Conservation (phyloP, 2,113 vertebrate genomes). For the Indicator indicator region DNA sequence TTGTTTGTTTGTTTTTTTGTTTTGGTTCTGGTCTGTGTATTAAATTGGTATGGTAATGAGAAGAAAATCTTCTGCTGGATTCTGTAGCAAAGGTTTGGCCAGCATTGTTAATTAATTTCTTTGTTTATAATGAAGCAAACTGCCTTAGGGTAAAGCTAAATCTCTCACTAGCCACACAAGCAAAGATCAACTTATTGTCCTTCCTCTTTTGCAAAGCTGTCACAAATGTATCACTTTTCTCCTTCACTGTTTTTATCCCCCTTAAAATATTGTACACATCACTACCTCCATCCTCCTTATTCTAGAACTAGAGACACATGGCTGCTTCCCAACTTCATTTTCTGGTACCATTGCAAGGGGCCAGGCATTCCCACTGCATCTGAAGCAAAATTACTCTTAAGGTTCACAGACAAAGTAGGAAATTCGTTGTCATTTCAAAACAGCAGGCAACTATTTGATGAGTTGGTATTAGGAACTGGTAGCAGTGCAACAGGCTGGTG, state of each 20-base stretch:
- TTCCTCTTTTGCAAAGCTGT: neutral
- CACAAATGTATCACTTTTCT: neutral
- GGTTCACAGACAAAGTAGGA: neutral
- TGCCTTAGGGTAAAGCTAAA: neutral
- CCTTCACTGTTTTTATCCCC: neutral
- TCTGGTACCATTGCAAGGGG: neutral
- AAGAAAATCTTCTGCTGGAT: neutral
- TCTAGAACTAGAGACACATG: neutral
- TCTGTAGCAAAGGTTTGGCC: neutral
- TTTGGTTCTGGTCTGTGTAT: neutral
- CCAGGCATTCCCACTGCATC: neutral
- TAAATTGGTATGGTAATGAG: neutral
- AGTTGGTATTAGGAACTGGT: neutral
- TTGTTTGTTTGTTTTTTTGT: neutral
- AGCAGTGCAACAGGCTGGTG: neutral
- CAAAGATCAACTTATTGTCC: slow-evolving; percentile 4
- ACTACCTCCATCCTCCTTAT: neutral
- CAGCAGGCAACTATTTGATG: neutral
- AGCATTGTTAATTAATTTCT: neutral
- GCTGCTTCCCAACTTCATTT: neutral
- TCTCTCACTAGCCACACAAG: neutral
- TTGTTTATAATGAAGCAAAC: neutral
- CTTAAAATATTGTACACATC: neutral
- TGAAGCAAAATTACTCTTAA: neutral
- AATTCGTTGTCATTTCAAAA: neutral